Evolutionary conservation across 2,888 invertebrate species (phyloP), one percentile per base, ranked within the genome.

Genomic region (Opisthograptis luteolata): DNA sequence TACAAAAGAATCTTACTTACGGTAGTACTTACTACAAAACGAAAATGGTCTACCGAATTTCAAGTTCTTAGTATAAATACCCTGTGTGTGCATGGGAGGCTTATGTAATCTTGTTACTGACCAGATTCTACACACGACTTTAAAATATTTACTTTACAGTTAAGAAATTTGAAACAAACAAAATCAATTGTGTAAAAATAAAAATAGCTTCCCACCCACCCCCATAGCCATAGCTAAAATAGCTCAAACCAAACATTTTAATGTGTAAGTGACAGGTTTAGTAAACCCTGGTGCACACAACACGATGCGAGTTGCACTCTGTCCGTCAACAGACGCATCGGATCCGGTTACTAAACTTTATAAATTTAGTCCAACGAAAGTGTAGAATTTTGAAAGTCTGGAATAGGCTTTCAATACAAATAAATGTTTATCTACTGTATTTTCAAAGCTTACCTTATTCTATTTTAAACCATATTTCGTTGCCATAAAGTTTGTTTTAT

Each of bases 211-310:
- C 12, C 8, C 14, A 2, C 28, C 13, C 7, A 3, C 8, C 12
- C 9, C 14, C 9, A 7, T 9, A 13, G 17, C 37, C 15, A 7
- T 9, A 13, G 17, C 37, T 9, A 25, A 37, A 37, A 37, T 37
- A 37, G 17, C 25, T 24, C 13, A 24, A 35, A 24, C 22, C 14
- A 5, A 22, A 24, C 13, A n/a, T 15, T 37, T 31, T 40, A 34
- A 46, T 41, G 47, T 13, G 1, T 41, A 42, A 14, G 34, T 46
- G 60, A 58, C 57, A 55, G 55, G 50, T 55, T 57, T 57, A 57
- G 37, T 30, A 31, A 45, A 27, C 35, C 41, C 19, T 41, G 47
- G 41, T 19, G 43, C 48, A 53, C 46, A 46, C 47, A 47, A 30
- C 42, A 39, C 28, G 28, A 13, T 14, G 24, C 31, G 22, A 20